phyloP scores from a whole-genome alignment of 2,888 invertebrate species.

The Drosophila longiperda region DNA sequence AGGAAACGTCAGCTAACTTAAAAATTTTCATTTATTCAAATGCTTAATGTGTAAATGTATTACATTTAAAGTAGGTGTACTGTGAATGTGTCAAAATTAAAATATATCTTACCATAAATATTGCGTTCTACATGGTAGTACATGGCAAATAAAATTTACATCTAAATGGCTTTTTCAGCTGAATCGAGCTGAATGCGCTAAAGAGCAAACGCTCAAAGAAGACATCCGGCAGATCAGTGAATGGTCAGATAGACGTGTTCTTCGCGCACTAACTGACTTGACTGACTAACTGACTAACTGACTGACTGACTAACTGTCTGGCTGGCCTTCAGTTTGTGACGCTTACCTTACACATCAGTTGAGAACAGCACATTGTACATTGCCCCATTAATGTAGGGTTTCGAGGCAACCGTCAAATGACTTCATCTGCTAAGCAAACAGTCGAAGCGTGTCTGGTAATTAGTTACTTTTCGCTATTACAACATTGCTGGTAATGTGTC shows the following conservation, averaged over 20 bases:
- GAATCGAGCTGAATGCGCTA: slow-evolving; percentile 7
- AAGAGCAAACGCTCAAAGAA: slow-evolving; percentile 43
- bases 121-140: slow-evolving; percentile 39
- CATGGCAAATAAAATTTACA: slow-evolving; percentile 73
- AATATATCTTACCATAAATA: slow-evolving; percentile 67
- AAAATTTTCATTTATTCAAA: not conserved
- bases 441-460: slow-evolving; percentile 77
- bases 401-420: slow-evolving; percentile 48
- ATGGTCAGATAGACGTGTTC: slow-evolving; percentile 53
- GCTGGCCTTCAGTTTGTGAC: slow-evolving; percentile 54
- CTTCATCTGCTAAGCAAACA: slow-evolving; percentile 66
- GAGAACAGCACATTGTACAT: slow-evolving; percentile 50
- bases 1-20: slow-evolving; percentile 41
- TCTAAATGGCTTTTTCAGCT: slow-evolving; percentile 65
- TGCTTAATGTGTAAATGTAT: not conserved
- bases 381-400: slow-evolving; percentile 54
- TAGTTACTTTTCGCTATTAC: slow-evolving; percentile 59
- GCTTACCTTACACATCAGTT: slow-evolving; percentile 35
- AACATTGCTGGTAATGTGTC: slow-evolving; percentile 44
- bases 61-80: slow-evolving; percentile 22
- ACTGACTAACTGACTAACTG: slow-evolving; percentile 6
- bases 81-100: slow-evolving; percentile 48
- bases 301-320: slow-evolving; percentile 13
- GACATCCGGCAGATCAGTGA: slow-evolving; percentile 72
- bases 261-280: slow-evolving; percentile 42